These are phyloP conservation scores for Coccyzus lansbergi DNA, from an alignment of 2,797 vertebrate genomes.

Conservation along the genomic window DNA sequence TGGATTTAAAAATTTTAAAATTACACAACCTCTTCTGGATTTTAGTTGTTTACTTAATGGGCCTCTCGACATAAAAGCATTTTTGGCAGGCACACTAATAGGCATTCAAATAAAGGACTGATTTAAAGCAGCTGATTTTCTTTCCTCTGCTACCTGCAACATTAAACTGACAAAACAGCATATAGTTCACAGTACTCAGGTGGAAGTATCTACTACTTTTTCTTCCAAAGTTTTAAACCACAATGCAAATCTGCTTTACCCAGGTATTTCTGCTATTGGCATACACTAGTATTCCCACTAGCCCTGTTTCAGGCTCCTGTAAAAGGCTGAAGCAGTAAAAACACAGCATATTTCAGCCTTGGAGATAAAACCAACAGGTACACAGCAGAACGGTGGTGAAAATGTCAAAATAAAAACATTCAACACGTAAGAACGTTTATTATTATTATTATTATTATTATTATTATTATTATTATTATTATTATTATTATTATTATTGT, in stretches of 20 bases:
- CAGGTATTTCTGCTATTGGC: background rate
- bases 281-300: fast-evolving
- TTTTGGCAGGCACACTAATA: conserved; percentile 32
- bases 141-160: background rate
- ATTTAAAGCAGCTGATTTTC: background rate
- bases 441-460: background rate
- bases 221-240: background rate
- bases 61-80: conserved; percentile 29
- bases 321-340: background rate
- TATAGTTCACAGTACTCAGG: background rate
- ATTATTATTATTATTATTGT: background rate
- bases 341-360: background rate
- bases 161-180: background rate
- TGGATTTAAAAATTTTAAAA: conserved; percentile 25
- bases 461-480: background rate
- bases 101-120: background rate
- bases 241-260: background rate
- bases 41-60: conserved; percentile 31
- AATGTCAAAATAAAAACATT: background rate
- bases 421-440: fast-evolving
- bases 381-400: background rate
- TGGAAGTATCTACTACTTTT: background rate
- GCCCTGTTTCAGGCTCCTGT: background rate
- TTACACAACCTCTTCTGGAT: background rate
- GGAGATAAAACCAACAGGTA: background rate